A percentile compares a stretch with the other conserved stretches of the same genome.
Evolutionary conservation across 2,113 vertebrate genomes (phyloP).

Genomic region (Podarcis cretensis): DNA sequence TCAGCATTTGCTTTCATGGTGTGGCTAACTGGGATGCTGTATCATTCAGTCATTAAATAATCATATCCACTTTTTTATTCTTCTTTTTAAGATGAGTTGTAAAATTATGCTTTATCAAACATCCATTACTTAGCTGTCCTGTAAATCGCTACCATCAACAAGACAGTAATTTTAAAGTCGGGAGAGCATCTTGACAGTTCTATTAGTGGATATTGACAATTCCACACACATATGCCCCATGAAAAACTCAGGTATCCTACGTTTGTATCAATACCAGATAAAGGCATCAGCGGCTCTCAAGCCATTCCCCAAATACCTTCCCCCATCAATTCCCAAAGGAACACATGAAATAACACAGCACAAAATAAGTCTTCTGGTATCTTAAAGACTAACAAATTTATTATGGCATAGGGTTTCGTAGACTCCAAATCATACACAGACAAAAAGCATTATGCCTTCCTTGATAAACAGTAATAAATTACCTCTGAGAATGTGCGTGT

Average conservation of each 20-base stretch:
- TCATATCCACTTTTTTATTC: neutral
- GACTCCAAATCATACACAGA: no score
- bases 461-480: no score
- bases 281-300: no score
- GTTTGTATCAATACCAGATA: neutral
- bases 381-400: no score
- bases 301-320: no score
- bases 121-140: neutral
- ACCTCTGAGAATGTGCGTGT: no score
- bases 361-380: no score
- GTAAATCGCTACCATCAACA: neutral
- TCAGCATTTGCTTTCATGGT: neutral
- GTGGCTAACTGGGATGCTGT: neutral
- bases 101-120: neutral
- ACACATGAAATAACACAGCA: no score
- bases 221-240: accelerated
- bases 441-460: no score
- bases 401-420: no score
- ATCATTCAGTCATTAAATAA: neutral
- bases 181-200: neutral
- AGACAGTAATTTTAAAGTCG: neutral
- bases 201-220: neutral
- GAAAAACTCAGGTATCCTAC: neutral
- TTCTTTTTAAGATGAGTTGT: neutral
- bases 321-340: no score